Conservation (phyloP, 2,113 vertebrate genomes). For the Turdus rufiventris region DNA sequence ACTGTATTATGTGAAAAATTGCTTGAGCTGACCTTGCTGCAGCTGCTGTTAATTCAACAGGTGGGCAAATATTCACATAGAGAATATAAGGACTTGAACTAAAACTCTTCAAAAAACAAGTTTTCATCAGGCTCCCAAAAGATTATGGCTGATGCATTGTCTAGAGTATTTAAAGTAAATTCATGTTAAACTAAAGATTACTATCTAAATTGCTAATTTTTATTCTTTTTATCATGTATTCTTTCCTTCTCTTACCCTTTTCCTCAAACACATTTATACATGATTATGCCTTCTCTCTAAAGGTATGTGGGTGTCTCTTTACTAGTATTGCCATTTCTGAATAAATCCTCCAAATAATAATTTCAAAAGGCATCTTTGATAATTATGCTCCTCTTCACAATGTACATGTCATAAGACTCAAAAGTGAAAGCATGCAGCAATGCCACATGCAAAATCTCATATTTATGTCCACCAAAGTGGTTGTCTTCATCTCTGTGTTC, state of each 20-base stretch:
- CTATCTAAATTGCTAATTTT: neutral
- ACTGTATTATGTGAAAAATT: neutral
- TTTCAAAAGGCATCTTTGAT: neutral
- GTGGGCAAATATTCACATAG: neutral
- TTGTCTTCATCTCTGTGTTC: neutral
- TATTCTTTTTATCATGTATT: neutral
- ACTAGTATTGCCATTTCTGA: neutral
- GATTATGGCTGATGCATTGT: neutral
- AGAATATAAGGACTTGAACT: neutral
- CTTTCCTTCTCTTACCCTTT: neutral
- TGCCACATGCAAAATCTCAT: neutral
- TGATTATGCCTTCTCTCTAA: neutral
- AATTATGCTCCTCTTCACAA: neutral
- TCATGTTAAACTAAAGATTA: neutral
- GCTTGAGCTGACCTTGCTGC: neutral
- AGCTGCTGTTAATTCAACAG: neutral
- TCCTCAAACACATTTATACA: neutral
- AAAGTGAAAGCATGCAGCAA: neutral
- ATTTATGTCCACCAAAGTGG: neutral
- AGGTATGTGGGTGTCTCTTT: neutral
- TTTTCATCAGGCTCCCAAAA: neutral
- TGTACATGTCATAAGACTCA: accelerated
- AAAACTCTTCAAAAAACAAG: neutral
- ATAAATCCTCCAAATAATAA: neutral
- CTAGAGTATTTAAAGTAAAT: neutral